Percentiles rank a stretch among this genome's conserved stretches.
phyloP scores from a whole-genome alignment of 2,797 vertebrate genomes.

The Malurus leucopterus region DNA sequence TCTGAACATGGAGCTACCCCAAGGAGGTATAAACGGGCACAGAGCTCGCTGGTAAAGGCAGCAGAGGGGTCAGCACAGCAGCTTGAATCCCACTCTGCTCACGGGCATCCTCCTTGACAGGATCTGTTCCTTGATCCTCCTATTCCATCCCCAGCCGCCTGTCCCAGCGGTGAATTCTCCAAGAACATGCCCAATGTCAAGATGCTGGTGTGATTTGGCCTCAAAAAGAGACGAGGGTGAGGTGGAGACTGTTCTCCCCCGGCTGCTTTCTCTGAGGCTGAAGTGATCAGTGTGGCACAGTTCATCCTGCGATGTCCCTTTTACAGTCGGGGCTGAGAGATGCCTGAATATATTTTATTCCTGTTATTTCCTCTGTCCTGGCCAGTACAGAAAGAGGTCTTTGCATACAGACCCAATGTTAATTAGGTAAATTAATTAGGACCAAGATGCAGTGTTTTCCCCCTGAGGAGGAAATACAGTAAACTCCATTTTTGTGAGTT shows the following conservation, averaged over 20 bases:
- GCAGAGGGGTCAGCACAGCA: rapidly evolving
- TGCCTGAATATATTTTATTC: conserved; percentile 17
- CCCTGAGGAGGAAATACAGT: conserved; percentile 47
- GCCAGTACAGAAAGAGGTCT: not conserved
- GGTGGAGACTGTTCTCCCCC: rapidly evolving
- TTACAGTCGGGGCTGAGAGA: not conserved
- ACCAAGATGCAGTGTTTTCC: conserved; percentile 44
- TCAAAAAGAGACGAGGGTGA: not conserved
- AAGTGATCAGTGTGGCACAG: not conserved
- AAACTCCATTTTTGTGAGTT: conserved; percentile 31
- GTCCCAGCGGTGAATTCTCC: not conserved
- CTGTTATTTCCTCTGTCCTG: not conserved
- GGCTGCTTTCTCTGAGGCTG: rapidly evolving
- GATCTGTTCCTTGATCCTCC: rapidly evolving
- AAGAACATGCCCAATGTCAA: rapidly evolving
- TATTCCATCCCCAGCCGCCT: not conserved
- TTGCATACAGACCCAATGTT: conserved; percentile 31
- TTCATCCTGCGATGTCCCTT: not conserved
- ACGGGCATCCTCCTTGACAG: rapidly evolving
- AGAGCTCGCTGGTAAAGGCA: not conserved
- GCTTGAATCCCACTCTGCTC: rapidly evolving
- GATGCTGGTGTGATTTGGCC: rapidly evolving
- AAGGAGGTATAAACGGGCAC: not conserved
- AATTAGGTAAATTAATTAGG: conserved; percentile 59
- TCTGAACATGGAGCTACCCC: not conserved